Conservation (phyloP, 1,140 invertebrate genomes). For the Drosophila sucinea region DNA sequence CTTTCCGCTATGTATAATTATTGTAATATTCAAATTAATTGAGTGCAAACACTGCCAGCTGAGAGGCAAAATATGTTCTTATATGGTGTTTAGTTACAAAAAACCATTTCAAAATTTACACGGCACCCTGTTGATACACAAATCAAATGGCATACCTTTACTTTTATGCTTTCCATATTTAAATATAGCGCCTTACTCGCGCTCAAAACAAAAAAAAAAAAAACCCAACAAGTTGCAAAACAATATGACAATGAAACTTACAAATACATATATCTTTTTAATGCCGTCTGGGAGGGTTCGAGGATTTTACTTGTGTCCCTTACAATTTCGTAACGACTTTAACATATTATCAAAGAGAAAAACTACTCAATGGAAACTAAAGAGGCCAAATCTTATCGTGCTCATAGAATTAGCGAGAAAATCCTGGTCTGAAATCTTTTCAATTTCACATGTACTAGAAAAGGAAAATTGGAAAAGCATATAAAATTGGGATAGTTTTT, state of each 20-base stretch:
- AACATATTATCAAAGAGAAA: too few relatives aligned
- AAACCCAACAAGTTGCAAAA: background rate
- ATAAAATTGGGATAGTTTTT: too few relatives aligned
- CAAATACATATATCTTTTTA: background rate
- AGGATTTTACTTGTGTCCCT: background rate
- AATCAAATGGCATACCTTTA: conserved; percentile 14
- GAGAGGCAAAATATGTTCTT: conserved; percentile 46
- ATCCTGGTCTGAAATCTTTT: too few relatives aligned
- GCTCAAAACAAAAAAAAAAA: conserved; percentile 22
- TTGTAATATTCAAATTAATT: conserved; percentile 42
- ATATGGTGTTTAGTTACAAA: conserved; percentile 33
- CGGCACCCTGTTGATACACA: conserved; percentile 28
- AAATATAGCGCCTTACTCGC: conserved; percentile 44
- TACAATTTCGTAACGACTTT: background rate
- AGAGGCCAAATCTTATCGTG: too few relatives aligned
- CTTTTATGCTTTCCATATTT: conserved; percentile 52
- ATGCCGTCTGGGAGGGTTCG: background rate
- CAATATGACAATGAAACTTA: background rate
- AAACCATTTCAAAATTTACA: conserved; percentile 19
- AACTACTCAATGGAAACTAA: too few relatives aligned
- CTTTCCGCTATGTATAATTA: conserved; percentile 16
- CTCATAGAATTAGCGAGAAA: too few relatives aligned
- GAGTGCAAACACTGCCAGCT: conserved; percentile 67
- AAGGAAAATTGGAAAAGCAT: too few relatives aligned
- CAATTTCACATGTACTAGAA: too few relatives aligned